A percentile compares a stretch with the other conserved stretches of the same genome.
phyloP scores from a whole-genome alignment of 2,113 vertebrate species.

The Spizaetus ornatus region DNA sequence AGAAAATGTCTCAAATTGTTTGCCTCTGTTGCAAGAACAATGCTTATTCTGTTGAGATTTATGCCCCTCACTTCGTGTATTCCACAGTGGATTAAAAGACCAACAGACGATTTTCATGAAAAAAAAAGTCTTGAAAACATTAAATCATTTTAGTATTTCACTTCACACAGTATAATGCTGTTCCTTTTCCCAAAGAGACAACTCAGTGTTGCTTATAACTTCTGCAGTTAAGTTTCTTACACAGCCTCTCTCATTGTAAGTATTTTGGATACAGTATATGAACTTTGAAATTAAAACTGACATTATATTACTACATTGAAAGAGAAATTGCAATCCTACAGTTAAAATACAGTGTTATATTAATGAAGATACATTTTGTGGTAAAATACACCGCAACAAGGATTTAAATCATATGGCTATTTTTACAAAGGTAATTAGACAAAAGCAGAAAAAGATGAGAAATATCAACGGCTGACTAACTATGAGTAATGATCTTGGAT shows the following conservation, averaged over 20 bases:
- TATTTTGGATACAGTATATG: background rate
- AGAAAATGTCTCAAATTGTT: background rate
- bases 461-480: background rate
- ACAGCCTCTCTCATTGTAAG: background rate
- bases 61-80: background rate
- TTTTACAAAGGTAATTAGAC: background rate
- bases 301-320: background rate
- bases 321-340: background rate
- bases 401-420: background rate
- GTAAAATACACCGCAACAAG: background rate
- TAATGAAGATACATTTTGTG: background rate
- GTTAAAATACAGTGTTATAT: background rate
- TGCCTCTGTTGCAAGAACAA: background rate
- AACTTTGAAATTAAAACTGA: background rate
- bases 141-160: background rate
- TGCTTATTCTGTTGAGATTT: background rate
- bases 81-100: background rate
- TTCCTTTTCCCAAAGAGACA: background rate
- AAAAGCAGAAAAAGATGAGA: background rate
- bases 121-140: background rate
- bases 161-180: background rate
- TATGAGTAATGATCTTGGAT: background rate
- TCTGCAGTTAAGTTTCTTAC: background rate
- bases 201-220: background rate
- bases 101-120: background rate